Conservation (phyloP, 23 tunicate genomes). For the Clavelina lepadiformis region DNA sequence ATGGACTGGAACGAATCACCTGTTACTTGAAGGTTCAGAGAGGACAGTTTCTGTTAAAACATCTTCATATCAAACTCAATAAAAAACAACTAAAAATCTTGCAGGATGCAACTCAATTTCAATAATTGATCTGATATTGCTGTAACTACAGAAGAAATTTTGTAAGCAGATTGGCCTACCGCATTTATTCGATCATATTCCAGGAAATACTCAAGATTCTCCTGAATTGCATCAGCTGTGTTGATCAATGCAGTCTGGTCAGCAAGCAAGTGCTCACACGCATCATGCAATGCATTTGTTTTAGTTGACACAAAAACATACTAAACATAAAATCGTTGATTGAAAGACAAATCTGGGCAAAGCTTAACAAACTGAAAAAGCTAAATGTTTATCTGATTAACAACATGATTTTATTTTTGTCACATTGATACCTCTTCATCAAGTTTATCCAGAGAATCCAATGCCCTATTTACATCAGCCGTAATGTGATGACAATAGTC, state of each 20-base stretch:
- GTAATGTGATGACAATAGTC: slow-evolving; percentile 52
- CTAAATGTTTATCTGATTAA: neutral
- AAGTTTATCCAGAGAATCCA: slow-evolving; percentile 51
- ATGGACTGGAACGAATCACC: slow-evolving; percentile 76
- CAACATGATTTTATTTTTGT: neutral
- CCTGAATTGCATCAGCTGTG: slow-evolving; percentile 75
- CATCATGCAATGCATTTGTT: slow-evolving; percentile 96
- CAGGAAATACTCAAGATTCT: slow-evolving; percentile 77
- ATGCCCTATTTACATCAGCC: slow-evolving; percentile 60
- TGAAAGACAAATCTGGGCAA: neutral
- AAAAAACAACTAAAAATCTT: neutral
- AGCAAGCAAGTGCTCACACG: slow-evolving; percentile 89
- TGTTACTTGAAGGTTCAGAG: slow-evolving; percentile 77
- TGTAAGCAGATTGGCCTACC: slow-evolving; percentile 25
- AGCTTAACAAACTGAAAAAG: neutral
- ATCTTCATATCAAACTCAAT: neutral
- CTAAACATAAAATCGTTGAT: slow-evolving; percentile 25
- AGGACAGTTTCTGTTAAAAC: slow-evolving; percentile 45
- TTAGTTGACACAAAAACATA: slow-evolving; percentile 91
- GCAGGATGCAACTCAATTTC: neutral
- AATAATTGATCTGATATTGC: neutral
- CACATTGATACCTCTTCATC: slow-evolving; percentile 81
- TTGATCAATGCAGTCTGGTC: slow-evolving; percentile 84
- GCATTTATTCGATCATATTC: slow-evolving; percentile 67
- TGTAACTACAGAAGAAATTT: no score